Base-by-base conservation (phyloP, 2,113 vertebrate genomes). In the Hydrolagus affinis region DNA sequence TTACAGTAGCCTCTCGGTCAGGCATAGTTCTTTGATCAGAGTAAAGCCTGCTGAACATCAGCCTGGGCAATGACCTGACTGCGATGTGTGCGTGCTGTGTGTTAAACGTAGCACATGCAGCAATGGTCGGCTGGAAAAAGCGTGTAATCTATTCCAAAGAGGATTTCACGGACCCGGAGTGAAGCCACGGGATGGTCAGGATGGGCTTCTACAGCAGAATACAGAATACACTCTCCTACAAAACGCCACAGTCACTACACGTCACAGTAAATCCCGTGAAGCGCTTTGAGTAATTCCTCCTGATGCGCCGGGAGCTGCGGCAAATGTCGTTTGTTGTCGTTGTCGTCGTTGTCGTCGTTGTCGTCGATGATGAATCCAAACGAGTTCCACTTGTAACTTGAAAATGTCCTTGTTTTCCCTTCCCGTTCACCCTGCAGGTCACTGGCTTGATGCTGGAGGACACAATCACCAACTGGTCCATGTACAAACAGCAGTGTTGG, bases 401-500 rank as follows among this genome's bases (percentile, higher is more conserved):
- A 44, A 83, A 57, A 80, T 23, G 62, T 23, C 10, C 78, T 83
- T 88, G 86, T 89, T 76, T 86, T 70, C 85, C 70, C 86, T 23
- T 86, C 66, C 62, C 28, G 88, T 71, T 88, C 66, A 75, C 57
- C 59, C 86, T 85, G 59, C 89, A 98, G 95, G 95, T 91, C 85
- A 91, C 90, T 86, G 94, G 92, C 59, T 96, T 95, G 15, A 44
- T 94, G 69, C 92, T 98, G 69, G 91, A 96, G 86, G 93, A 93
- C 89, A 90, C 94, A 77, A 94, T 95, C 6, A 77, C 88, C 28
- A 92, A 93, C 85, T 96, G 96, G 91, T 90, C 90, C 10, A 90
- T 94, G 75, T 99, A 99, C 87, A 95, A 89, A 88, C 90, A 95
- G 85, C 92, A 92, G 85, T 99, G 97, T 88, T 91, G 94, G 86